Conservation (phyloP, 2,113 vertebrate genomes). For the Chloropsis hardwickii region DNA sequence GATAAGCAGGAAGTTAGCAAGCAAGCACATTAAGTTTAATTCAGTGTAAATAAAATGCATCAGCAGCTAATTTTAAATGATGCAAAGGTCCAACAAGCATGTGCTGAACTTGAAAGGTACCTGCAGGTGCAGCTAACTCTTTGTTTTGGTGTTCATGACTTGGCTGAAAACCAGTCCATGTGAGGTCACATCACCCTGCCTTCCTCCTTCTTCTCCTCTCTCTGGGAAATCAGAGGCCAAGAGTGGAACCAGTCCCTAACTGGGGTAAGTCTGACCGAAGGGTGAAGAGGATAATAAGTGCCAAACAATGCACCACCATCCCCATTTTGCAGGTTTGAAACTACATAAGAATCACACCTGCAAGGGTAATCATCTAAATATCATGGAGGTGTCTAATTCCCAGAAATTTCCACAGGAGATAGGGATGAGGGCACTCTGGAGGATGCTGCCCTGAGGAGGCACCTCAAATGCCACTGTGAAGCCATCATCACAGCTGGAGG, state of each 20-base stretch:
- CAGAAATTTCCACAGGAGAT: background rate
- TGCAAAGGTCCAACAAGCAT: background rate
- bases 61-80: slow-evolving; percentile 33
- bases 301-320: background rate
- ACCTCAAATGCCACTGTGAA: background rate
- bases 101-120: background rate
- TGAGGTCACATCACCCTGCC: background rate
- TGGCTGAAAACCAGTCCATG: background rate
- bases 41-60: slow-evolving; percentile 64
- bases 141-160: background rate
- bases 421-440: background rate
- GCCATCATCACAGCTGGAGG: background rate
- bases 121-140: background rate
- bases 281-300: background rate
- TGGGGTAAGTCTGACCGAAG: background rate
- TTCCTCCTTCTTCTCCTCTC: background rate
- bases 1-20: slow-evolving; percentile 73
- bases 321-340: background rate
- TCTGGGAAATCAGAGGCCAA: background rate
- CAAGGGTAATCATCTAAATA: background rate
- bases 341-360: background rate
- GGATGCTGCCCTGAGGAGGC: background rate
- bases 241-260: background rate
- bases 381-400: background rate
- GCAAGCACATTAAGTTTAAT: slow-evolving; percentile 62